phyloP scores from a whole-genome alignment of 2,797 vertebrate species.

The Anolis apletophallus region DNA sequence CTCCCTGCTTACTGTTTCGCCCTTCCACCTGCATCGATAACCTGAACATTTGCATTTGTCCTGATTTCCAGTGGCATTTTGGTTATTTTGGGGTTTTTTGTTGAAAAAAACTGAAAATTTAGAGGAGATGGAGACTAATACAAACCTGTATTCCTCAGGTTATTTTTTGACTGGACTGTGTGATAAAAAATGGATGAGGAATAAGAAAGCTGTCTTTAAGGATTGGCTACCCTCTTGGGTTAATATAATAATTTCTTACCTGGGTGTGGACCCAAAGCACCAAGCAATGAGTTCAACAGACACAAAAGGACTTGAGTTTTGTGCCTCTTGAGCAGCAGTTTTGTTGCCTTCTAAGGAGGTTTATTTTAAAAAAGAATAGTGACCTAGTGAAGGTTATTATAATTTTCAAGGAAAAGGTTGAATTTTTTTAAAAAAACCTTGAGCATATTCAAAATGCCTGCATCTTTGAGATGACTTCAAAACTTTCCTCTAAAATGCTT shows the following conservation, averaged over 20 bases:
- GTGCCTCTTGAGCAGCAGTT: too few species aligned
- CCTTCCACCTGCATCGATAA: too few species aligned
- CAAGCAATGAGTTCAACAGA: not conserved
- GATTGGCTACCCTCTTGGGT: not conserved
- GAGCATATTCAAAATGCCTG: not conserved
- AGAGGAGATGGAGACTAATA: not conserved
- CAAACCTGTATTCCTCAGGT: slow-evolving; percentile 10
- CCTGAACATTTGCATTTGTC: too few species aligned
- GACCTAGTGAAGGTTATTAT: not conserved
- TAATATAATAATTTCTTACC: not conserved
- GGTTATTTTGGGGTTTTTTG: too few species aligned
- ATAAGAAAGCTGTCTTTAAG: not conserved
- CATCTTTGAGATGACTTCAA: not conserved
- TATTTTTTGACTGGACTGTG: not conserved
- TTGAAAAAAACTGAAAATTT: not conserved
- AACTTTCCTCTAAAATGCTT: not conserved
- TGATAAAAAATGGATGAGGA: not conserved
- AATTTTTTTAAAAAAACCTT: not conserved
- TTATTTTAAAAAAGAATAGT: not conserved
- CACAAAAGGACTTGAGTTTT: not conserved
- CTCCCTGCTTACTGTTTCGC: too few species aligned
- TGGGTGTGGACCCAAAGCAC: not conserved
- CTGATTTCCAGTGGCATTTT: not conserved
- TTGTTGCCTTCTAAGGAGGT: too few species aligned
- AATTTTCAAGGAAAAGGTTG: not conserved